These are phyloP conservation scores for Macrotus californicus DNA, from an alignment of 2,113 vertebrate species.

Conservation along the genomic window DNA sequence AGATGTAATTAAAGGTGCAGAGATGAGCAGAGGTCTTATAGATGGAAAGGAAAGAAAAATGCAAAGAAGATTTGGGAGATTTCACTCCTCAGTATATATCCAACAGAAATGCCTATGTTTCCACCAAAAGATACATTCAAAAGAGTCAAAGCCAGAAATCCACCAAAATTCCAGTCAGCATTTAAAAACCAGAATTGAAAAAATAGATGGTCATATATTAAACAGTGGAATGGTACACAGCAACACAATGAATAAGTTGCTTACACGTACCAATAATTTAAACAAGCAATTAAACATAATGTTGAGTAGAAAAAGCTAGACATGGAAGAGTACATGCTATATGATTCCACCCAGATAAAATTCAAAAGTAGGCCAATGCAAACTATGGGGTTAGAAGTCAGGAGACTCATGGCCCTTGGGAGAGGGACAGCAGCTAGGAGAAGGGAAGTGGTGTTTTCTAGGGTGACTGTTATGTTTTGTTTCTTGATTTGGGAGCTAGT, in stretches of 20 bases:
- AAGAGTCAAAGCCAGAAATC: neutral
- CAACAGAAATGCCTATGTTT: neutral
- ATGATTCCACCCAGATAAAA: neutral
- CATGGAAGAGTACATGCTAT: neutral
- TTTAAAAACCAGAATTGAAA: neutral
- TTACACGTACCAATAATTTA: neutral
- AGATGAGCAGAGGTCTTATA: neutral
- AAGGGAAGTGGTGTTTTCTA: neutral
- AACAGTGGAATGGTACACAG: neutral
- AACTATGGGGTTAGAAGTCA: neutral
- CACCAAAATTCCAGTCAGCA: neutral
- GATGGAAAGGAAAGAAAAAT: neutral
- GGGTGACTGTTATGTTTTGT: neutral
- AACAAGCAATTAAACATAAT: neutral
- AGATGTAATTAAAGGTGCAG: neutral
- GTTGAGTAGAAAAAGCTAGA: neutral
- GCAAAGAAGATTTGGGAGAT: neutral
- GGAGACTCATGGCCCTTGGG: too few species aligned
- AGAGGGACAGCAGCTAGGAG: neutral
- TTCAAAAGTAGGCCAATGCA: neutral
- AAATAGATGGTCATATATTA: neutral
- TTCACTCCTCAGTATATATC: neutral
- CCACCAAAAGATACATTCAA: neutral
- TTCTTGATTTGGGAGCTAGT: neutral
- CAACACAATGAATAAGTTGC: neutral